Conservation (phyloP, 2,888 invertebrate genomes). For the Synanthedon andrenaeformis region DNA sequence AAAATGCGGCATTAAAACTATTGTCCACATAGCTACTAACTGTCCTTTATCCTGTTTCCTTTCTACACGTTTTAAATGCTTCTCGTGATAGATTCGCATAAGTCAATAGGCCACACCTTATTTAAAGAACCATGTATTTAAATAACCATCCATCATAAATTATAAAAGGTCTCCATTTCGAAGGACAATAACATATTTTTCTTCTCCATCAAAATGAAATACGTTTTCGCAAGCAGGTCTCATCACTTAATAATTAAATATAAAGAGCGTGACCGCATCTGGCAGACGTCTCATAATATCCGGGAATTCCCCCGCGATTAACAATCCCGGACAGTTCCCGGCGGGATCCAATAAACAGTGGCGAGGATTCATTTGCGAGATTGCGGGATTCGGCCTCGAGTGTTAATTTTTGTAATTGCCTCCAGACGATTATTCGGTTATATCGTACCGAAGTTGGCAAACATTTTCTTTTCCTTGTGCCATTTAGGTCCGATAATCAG, state of each 20-base stretch:
- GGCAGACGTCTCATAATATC: conserved; percentile 12
- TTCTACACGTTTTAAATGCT: too few relatives aligned
- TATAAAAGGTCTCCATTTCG: too few relatives aligned
- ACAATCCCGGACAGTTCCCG: conserved; percentile 23
- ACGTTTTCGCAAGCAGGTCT: neutral
- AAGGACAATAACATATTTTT: too few relatives aligned
- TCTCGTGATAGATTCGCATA: too few relatives aligned
- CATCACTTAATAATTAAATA: neutral
- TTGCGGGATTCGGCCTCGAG: conserved; percentile 26
- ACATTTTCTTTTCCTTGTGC: neutral
- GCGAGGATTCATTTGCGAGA: conserved; percentile 40
- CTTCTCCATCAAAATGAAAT: too few relatives aligned
- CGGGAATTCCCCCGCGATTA: conserved; percentile 34
- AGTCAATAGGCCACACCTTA: too few relatives aligned
- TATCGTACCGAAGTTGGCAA: neutral
- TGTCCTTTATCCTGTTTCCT: too few relatives aligned
- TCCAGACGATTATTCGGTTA: conserved; percentile 6
- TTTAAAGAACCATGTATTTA: too few relatives aligned
- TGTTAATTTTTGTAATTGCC: conserved; percentile 54
- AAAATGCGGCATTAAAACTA: too few relatives aligned
- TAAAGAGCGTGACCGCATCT: conserved; percentile 1
- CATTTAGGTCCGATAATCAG: too few relatives aligned
- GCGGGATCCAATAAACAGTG: conserved; percentile 32
- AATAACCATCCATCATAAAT: too few relatives aligned
- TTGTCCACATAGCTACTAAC: too few relatives aligned